Evolutionary conservation across 2,888 invertebrate genomes (phyloP), one percentile per base, ranked within the genome.

Genomic region (Autographa gamma): DNA sequence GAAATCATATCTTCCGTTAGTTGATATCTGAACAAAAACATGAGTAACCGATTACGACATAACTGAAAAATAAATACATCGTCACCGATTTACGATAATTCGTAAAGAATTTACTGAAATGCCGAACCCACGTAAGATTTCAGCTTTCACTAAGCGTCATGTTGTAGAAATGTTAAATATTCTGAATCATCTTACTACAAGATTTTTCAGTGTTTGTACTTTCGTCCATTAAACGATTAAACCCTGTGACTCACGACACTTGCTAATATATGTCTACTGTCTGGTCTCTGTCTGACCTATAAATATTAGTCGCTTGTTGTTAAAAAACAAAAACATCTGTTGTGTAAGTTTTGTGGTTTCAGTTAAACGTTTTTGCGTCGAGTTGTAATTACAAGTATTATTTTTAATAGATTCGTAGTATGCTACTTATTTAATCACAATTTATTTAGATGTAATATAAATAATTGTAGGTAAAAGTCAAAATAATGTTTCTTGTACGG

Each of bases 71-170:
- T 85, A 85, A 74, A 68, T 59, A 54, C 34, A 48, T 56, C 67
- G 69, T 76, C 76, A 76, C 62, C 41, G 32, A 63, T 69, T 48
- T 32, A 62, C 19, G 25, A 19, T 14, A 19, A 11, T 56, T 38
- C 62, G 68, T 71, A 66, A 69, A 48, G 18, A 38, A 60, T 61
- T 71, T 75, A 71, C 58, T 38, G 31, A 79, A 74, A 85, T 85
- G 76, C 81, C 72, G 59, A 9, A 41, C 38, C 74, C 69, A 77
- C 85, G 81, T 73, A 65, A 70, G 62, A 74, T 80, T 81, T 75
- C 68, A 60, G 66, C 76, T 80, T 81, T 75, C 68, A 69, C 65
- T 0, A 9, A 11, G 70, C 81, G 76, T 84, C 81, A 79, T 54
- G 16, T 31, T 8, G 4, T 13, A 58, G 64, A 68, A 73, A 77